Evolutionary conservation across 2,113 vertebrate species (phyloP), one percentile per base, ranked within the genome.

Genomic region (Psittacula cyanocephala): DNA sequence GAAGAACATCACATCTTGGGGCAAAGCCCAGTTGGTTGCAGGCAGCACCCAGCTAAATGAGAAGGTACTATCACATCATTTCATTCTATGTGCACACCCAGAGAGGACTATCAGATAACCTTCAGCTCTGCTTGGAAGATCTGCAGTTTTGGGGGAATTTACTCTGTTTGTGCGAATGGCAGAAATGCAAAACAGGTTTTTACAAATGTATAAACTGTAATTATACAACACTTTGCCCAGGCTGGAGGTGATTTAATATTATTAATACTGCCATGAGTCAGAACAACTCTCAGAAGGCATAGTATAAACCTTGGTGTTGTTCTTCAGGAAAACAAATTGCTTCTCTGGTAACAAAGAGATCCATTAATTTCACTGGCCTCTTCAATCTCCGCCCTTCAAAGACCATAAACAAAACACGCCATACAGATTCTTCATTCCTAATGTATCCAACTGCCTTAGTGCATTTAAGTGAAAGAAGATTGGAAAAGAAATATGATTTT

Each of bases 1-100:
- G 8, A 50, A 39, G n/a, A 27, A 28, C 1, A 1, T 7, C 2
- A 1, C 43, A 20, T 15, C 20, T 19, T 31, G 43, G 24, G 10
- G 35, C 23, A 81, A 79, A 79, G 46, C 15, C 47, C n/a, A 50
- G 44, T 2, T 3, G 3, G 49, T 18, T 35, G 25, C 46, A 28
- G 35, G 39, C 57, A 85, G 41, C 22, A 29, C 5, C 5, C 2
- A 2, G 31, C 10, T 53, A 47, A 44, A 28, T 9, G 1, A 47
- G 55, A 44, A 31, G 18, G 28, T 14, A 35, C 27, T 18, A 19
- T 5, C 8, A 3, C 31, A 31, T 29, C 17, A 11, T 39, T 50
- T 57, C 29, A 28, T 33, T 74, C 39, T 31, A 14, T 4, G 6
- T 2, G 22, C 53, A 44, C 19, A 35, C 22, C 27, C n/a, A 35